Evolutionary conservation across 2,797 vertebrate species (phyloP).

Genomic region (Diceros bicornis): DNA sequence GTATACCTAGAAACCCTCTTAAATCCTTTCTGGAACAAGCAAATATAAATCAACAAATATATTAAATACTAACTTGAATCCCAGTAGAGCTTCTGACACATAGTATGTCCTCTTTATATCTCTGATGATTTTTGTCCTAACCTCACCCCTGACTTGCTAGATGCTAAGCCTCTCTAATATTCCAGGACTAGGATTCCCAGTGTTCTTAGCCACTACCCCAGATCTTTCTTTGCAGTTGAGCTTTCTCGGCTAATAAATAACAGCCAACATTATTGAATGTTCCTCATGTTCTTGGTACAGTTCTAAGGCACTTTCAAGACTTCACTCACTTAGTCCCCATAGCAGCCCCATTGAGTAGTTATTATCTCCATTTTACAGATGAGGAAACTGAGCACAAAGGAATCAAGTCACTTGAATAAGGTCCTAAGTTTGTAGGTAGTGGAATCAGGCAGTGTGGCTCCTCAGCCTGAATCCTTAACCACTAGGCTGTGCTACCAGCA

Average conservation of each 20-base stretch:
- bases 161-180: background rate
- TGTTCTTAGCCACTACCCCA: background rate
- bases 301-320: background rate
- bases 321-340: background rate
- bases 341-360: background rate
- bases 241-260: background rate
- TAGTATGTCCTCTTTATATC: background rate
- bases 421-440: background rate
- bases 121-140: background rate
- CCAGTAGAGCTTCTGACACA: background rate
- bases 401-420: background rate
- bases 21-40: background rate
- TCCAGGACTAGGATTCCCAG: background rate
- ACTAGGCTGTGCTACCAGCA: too few species aligned
- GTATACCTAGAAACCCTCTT: background rate
- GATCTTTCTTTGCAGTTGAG: background rate
- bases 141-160: background rate
- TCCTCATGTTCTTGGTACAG: background rate
- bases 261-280: background rate
- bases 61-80: background rate
- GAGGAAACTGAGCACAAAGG: conserved; percentile 3
- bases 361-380: background rate
- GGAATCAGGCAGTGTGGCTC: background rate
- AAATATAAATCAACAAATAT: background rate
- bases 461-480: background rate